Percentiles rank a stretch among this genome's conserved stretches.
Conservation (phyloP, 2,888 invertebrate genomes). For the Neocrepidodera transversa region DNA sequence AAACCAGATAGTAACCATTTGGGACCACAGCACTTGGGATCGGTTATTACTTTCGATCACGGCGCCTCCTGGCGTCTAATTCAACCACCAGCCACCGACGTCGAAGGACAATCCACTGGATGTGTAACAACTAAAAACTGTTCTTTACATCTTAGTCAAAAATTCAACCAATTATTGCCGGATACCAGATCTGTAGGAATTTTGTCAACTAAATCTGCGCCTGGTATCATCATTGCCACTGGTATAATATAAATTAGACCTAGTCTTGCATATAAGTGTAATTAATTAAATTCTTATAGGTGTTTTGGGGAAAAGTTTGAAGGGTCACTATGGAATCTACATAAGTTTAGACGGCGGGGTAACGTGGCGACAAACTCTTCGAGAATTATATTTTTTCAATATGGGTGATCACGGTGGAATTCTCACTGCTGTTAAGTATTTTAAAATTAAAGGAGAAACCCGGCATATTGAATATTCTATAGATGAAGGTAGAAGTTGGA, state of each 20-base stretch:
- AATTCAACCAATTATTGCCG: conserved; percentile 83
- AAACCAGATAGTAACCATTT: conserved; percentile 63
- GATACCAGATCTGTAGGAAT: conserved; percentile 81
- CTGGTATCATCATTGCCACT: conserved; percentile 87
- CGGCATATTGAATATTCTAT: conserved; percentile 82
- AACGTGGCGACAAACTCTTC: conserved; percentile 77
- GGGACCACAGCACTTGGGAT: conserved; percentile 77
- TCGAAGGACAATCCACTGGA: conserved; percentile 70
- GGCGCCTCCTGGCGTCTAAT: conserved; percentile 84
- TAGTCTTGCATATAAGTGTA: no score
- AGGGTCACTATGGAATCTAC: conserved; percentile 82
- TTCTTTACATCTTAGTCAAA: conserved; percentile 86
- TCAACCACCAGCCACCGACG: conserved; percentile 73
- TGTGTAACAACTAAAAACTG: conserved; percentile 74
- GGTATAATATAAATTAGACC: no score
- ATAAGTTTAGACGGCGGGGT: conserved; percentile 83
- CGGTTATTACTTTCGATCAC: conserved; percentile 85
- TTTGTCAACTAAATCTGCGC: conserved; percentile 85
- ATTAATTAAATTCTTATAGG: conserved; percentile 61
- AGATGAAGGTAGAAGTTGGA: conserved; percentile 86
- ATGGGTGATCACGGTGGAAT: conserved; percentile 93
- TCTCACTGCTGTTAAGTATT: conserved; percentile 83
- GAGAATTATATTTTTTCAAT: conserved; percentile 84
- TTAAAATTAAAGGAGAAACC: conserved; percentile 78
- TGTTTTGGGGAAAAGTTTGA: conserved; percentile 77